phyloP scores from a whole-genome alignment of 2,888 invertebrate genomes.

The Chironomus riparius region DNA sequence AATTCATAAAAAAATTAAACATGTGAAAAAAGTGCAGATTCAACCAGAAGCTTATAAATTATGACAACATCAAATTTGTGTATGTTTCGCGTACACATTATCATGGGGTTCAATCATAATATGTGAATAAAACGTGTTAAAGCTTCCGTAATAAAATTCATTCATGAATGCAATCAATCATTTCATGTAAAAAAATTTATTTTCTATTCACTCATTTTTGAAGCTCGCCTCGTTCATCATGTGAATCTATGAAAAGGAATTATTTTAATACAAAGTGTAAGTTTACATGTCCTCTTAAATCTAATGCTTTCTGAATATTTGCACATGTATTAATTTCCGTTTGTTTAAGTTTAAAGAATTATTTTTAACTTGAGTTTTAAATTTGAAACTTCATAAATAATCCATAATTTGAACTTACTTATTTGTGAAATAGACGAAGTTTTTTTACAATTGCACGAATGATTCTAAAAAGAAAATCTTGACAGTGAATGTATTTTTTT shows the following conservation, averaged over 20 bases:
- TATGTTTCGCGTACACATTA: background rate
- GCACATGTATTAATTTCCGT: no score
- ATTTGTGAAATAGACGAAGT: no score
- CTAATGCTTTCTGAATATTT: no score
- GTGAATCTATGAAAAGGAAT: background rate
- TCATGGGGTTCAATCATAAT: background rate
- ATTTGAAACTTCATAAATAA: no score
- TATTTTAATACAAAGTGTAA: background rate
- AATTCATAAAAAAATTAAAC: background rate
- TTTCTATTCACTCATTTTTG: background rate
- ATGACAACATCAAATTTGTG: background rate
- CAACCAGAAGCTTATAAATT: no score
- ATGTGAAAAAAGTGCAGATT: no score
- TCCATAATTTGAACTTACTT: no score
- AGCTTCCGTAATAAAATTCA: slow-evolving; percentile 1
- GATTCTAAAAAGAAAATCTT: background rate
- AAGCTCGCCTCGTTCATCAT: background rate
- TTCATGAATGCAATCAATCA: slow-evolving; percentile 12
- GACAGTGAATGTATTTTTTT: background rate
- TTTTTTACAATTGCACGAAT: background rate
- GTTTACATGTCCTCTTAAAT: background rate
- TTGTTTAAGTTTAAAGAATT: no score
- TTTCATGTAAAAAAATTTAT: background rate
- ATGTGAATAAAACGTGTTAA: slow-evolving; percentile 11
- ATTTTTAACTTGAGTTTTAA: no score